Conservation (phyloP, 2,113 vertebrate species). For the Nanorana parkeri region DNA sequence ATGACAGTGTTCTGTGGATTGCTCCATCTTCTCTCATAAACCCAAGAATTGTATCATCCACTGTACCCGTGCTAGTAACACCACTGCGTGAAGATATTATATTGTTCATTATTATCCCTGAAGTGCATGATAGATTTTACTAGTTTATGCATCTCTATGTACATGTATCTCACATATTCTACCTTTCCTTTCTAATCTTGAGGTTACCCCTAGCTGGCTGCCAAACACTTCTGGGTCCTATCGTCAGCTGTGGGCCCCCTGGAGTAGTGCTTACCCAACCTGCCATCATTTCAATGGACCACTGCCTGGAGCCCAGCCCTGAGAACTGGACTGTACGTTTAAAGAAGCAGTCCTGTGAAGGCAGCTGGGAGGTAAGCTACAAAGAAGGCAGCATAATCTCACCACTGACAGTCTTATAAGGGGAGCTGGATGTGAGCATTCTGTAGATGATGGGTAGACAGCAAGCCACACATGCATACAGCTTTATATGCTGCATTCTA, state of each 20-base stretch:
- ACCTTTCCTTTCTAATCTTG: conserved; percentile 62
- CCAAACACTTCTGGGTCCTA: conserved; percentile 95
- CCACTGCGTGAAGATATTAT: too few species aligned
- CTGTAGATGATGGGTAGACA: not conserved
- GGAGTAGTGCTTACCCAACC: conserved; percentile 94
- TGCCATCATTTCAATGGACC: conserved; percentile 94
- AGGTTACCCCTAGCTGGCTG: conserved; percentile 94
- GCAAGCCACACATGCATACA: not conserved
- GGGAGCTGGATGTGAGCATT: not conserved
- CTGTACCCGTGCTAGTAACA: too few species aligned
- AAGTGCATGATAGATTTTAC: too few species aligned
- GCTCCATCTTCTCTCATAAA: too few species aligned
- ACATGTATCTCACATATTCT: conserved; percentile 55
- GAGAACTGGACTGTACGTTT: conserved; percentile 96
- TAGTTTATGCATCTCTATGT: conserved; percentile 43
- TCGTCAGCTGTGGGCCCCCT: conserved; percentile 96
- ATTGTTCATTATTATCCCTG: too few species aligned
- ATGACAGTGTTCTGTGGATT: too few species aligned
- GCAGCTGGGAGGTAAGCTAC: conserved; percentile 92
- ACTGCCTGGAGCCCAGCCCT: conserved; percentile 91
- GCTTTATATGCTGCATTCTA: not conserved
- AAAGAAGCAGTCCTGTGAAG: conserved; percentile 96
- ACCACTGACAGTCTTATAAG: not conserved
- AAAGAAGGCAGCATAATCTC: not conserved
- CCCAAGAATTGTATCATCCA: too few species aligned